Percentiles rank a stretch among this genome's conserved stretches.
Evolutionary conservation across 2,113 vertebrate genomes (phyloP).

Genomic region (Tautogolabrus adspersus): DNA sequence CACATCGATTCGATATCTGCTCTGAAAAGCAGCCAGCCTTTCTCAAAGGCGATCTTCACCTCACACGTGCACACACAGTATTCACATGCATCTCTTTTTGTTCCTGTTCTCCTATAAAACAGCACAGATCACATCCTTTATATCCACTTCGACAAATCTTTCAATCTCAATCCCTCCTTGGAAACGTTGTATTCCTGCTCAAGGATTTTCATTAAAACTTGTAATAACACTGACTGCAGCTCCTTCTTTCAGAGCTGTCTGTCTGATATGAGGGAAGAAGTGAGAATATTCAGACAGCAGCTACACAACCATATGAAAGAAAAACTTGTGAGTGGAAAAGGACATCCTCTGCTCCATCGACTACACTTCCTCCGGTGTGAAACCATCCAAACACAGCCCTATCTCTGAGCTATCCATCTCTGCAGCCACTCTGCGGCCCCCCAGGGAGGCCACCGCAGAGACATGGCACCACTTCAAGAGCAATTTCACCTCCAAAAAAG

Average conservation of each 20-base stretch:
- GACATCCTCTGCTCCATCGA: constrained; percentile 31
- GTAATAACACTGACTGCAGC: constrained; percentile 51
- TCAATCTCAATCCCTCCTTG: constrained; percentile 18
- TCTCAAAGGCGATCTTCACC: constrained; percentile 1
- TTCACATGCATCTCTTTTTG: constrained; percentile 27
- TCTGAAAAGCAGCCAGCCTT: neutral
- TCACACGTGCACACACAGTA: neutral
- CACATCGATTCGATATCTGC: neutral
- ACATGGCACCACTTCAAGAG: constrained; percentile 57
- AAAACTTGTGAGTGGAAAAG: constrained; percentile 32
- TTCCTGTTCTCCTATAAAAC: constrained; percentile 56
- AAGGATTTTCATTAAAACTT: constrained; percentile 65
- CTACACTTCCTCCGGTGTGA: constrained; percentile 40
- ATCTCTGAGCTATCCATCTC: constrained; percentile 65
- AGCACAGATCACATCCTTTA: constrained; percentile 47
- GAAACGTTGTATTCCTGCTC: constrained; percentile 14
- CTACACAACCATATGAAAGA: constrained; percentile 29
- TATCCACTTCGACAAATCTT: constrained; percentile 32
- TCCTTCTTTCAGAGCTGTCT: constrained; percentile 34
- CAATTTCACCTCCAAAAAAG: constrained; percentile 66
- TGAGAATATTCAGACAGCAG: constrained; percentile 41
- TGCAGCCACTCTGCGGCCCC: constrained; percentile 39
- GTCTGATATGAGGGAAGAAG: constrained; percentile 24
- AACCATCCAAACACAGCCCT: constrained; percentile 58
- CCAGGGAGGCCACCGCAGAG: constrained; percentile 38